Conservation (phyloP, 2,113 vertebrate genomes). For the Hippoglossus stenolepis region DNA sequence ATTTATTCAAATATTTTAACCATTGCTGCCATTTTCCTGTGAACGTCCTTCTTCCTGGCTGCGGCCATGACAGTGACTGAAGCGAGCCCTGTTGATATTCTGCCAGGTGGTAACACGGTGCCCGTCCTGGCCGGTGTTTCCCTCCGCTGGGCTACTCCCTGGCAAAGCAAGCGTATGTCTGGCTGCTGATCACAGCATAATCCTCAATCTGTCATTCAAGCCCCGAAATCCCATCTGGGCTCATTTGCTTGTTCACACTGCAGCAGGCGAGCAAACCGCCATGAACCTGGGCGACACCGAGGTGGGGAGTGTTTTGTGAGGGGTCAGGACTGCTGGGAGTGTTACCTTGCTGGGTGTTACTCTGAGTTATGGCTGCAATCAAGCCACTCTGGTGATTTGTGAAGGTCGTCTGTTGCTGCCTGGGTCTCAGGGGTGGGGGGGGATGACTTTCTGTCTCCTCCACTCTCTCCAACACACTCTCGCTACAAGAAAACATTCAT, state of each 20-base stretch:
- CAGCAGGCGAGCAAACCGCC: not conserved
- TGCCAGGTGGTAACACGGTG: not conserved
- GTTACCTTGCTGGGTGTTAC: not conserved
- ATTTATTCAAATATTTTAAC: not conserved
- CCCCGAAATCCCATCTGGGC: constrained; percentile 31
- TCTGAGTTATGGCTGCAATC: constrained; percentile 47
- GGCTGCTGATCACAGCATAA: constrained; percentile 35
- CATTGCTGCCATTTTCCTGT: not conserved
- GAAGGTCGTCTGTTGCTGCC: constrained; percentile 24
- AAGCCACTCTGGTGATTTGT: constrained; percentile 26
- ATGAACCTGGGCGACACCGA: not conserved
- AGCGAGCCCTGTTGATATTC: not conserved
- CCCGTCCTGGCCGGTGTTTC: not conserved
- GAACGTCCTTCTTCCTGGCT: not conserved
- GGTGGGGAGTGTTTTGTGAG: constrained; percentile 5
- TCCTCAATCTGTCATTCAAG: constrained; percentile 32
- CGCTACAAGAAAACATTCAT: not conserved
- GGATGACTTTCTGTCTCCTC: constrained; percentile 6
- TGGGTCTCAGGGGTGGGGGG: not conserved
- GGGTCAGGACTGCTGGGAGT: constrained; percentile 24
- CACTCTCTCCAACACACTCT: not conserved
- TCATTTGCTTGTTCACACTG: constrained; percentile 26
- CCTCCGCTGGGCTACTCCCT: constrained; percentile 22
- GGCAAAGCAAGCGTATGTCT: not conserved
- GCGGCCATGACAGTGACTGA: not conserved